Conservation (phyloP, 2,797 vertebrate genomes). For the Silurus lanzhouensis region DNA sequence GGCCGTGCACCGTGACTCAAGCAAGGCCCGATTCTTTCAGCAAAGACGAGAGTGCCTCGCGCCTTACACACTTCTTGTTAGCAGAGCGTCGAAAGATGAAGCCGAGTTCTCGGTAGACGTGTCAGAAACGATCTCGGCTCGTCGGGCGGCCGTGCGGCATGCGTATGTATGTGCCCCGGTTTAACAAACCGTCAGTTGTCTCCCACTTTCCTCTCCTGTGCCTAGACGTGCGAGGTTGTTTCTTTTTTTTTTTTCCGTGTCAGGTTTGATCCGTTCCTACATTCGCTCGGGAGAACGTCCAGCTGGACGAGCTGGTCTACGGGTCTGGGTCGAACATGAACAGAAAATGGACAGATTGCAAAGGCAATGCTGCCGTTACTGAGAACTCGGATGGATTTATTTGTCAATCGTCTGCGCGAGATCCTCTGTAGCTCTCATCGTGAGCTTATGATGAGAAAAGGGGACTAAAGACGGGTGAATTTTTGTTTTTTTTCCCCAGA, state of each 20-base stretch:
- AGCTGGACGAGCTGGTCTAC: not conserved
- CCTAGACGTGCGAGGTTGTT: conserved; percentile 37
- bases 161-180: conserved; percentile 11
- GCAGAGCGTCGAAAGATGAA: conserved; percentile 51
- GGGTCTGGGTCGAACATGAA: not conserved
- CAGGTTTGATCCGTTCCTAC: conserved; percentile 41
- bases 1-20: conserved; percentile 18
- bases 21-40: conserved; percentile 17
- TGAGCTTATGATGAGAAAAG: too few relatives aligned
- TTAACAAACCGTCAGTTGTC: conserved; percentile 46
- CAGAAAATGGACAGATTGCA: not conserved
- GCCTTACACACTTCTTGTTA: conserved; percentile 49
- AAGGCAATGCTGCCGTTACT: not conserved
- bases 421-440: too few relatives aligned
- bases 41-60: conserved; percentile 16
- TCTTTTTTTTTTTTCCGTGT: conserved; percentile 35
- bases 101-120: conserved; percentile 45
- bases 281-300: conserved; percentile 21
- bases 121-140: conserved; percentile 51
- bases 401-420: not conserved
- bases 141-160: conserved; percentile 34
- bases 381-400: not conserved
- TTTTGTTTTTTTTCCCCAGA: too few relatives aligned
- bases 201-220: conserved; percentile 10
- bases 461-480: too few relatives aligned